These are phyloP conservation scores for Ooceraea biroi DNA, from an alignment of 1,140 invertebrate genomes.

Conservation along the genomic window DNA sequence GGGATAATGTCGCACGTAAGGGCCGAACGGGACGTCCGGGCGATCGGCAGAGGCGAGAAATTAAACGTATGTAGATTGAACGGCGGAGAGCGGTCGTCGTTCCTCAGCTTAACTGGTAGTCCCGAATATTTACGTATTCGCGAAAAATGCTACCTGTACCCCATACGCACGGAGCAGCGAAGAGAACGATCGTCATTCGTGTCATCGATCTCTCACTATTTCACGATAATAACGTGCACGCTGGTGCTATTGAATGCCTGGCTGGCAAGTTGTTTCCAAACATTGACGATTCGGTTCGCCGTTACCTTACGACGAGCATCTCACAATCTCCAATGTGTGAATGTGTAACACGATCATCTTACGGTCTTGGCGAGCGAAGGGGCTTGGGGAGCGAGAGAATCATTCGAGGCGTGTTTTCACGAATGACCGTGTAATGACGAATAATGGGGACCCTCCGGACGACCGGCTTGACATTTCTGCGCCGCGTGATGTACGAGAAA, in stretches of 20 bases:
- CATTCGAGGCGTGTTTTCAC: conserved; percentile 80
- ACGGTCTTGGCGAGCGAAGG: neutral
- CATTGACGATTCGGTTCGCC: conserved; percentile 69
- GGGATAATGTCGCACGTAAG: conserved; percentile 32
- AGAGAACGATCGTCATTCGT: neutral
- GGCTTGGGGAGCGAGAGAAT: conserved; percentile 31
- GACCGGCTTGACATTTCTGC: conserved; percentile 73
- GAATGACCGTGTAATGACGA: conserved; percentile 85
- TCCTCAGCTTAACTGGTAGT: neutral
- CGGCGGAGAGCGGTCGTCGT: neutral
- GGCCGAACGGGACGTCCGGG: conserved; percentile 18
- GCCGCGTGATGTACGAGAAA: conserved; percentile 75
- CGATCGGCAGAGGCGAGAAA: conserved; percentile 3
- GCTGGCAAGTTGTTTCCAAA: conserved; percentile 70
- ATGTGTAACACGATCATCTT: conserved; percentile 69
- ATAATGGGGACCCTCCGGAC: conserved; percentile 82
- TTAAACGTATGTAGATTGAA: conserved; percentile 31
- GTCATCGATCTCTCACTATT: neutral
- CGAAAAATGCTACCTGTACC: neutral
- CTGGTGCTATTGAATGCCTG: conserved; percentile 36
- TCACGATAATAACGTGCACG: neutral
- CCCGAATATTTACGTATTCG: neutral
- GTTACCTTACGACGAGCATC: conserved; percentile 52
- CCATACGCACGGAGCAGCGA: no score
- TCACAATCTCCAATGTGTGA: conserved; percentile 47